These are phyloP conservation scores for Cheilosia scutellata DNA, from an alignment of 2,888 invertebrate species.

Conservation along the genomic window DNA sequence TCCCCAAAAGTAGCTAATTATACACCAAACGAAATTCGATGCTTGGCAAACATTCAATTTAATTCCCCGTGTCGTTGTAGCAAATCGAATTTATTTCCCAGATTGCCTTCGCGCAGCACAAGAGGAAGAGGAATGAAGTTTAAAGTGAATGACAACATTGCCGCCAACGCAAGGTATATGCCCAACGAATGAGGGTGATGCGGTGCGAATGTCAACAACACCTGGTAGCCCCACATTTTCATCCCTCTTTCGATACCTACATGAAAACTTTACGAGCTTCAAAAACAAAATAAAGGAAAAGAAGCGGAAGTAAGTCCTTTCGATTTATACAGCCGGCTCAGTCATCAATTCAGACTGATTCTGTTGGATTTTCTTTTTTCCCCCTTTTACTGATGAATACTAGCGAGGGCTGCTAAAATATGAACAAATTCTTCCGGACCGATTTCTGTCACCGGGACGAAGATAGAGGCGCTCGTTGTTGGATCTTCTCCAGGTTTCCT, in stretches of 20 bases:
- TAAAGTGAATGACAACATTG: conserved; percentile 10
- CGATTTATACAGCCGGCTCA: neutral
- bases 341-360: neutral
- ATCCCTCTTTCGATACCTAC: neutral
- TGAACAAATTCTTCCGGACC: conserved; percentile 28
- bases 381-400: neutral
- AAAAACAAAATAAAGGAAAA: neutral
- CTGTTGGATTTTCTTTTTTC: conserved; percentile 8
- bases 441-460: conserved; percentile 14
- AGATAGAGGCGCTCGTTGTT: neutral
- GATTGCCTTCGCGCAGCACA: conserved; percentile 10
- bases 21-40: conserved; percentile 22
- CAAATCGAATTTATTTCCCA: conserved; percentile 63
- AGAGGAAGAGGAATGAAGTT: neutral
- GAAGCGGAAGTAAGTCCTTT: conserved; percentile 25
- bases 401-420: conserved; percentile 4
- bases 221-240: neutral
- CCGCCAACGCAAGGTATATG: neutral
- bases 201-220: conserved; percentile 16
- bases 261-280: neutral
- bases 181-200: neutral
- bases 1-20: conserved; percentile 35
- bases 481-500: too few species aligned
- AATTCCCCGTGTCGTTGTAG: conserved; percentile 18
- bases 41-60: conserved; percentile 44